These are phyloP conservation scores for Drosophila paulistorum DNA, from an alignment of 1,140 invertebrate species.

Conservation along the genomic window DNA sequence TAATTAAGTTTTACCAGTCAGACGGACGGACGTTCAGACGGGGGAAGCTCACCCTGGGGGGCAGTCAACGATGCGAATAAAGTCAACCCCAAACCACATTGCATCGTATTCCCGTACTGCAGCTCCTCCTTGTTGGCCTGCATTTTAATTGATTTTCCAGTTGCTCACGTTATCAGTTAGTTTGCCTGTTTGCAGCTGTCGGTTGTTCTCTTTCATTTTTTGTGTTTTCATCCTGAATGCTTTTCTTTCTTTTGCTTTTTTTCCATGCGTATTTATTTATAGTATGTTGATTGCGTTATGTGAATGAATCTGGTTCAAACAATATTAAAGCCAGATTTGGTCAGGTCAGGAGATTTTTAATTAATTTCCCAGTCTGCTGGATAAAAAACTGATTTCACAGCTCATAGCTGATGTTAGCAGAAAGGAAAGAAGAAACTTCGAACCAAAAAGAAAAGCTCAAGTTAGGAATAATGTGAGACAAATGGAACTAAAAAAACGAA, in stretches of 20 bases:
- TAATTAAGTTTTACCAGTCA: slow-evolving; percentile 70
- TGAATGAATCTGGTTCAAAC: neutral
- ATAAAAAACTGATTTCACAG: neutral
- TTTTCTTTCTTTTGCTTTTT: no score
- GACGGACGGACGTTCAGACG: neutral
- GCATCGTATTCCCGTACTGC: neutral
- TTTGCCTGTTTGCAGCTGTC: slow-evolving; percentile 62
- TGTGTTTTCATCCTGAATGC: no score
- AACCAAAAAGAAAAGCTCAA: no score
- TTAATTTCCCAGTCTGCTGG: slow-evolving; percentile 42
- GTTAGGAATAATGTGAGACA: no score
- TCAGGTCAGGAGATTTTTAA: slow-evolving; percentile 23
- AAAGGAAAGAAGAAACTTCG: neutral
- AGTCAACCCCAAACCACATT: slow-evolving; percentile 29
- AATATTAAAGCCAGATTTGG: neutral
- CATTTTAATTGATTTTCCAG: slow-evolving; percentile 77
- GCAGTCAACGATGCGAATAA: slow-evolving; percentile 33
- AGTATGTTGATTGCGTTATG: slow-evolving; percentile 10
- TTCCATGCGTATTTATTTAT: neutral
- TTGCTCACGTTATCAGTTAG: slow-evolving; percentile 67
- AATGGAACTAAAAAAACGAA: no score
- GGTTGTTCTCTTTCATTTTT: neutral
- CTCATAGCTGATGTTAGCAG: slow-evolving; percentile 16
- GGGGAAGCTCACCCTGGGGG: neutral
- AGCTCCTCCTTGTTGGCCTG: slow-evolving; percentile 38